Evolutionary conservation across 2,113 vertebrate species (phyloP).

Genomic region (Pomatostomus ruficeps): DNA sequence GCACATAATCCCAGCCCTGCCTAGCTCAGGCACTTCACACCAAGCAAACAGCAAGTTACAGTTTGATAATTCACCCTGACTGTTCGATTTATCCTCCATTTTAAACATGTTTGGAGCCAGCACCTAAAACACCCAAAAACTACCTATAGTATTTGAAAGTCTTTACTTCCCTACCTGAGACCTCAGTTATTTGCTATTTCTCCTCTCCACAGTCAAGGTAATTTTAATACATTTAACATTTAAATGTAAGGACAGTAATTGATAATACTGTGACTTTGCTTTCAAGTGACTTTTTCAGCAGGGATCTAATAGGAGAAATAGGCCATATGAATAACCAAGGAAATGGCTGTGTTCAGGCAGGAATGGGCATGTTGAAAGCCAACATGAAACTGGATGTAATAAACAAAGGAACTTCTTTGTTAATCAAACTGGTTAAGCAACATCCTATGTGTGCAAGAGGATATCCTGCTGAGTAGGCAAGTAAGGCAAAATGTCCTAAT

Average conservation of each 20-base stretch:
- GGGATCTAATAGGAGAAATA: background rate
- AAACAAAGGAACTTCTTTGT: no score
- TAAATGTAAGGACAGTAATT: background rate
- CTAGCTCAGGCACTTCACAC: background rate
- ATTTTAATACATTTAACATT: background rate
- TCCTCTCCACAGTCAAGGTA: background rate
- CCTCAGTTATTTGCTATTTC: background rate
- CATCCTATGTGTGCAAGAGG: no score
- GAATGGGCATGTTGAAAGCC: background rate
- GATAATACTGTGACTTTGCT: background rate
- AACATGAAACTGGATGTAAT: no score
- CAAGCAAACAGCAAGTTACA: background rate
- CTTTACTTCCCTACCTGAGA: background rate
- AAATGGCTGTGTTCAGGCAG: background rate
- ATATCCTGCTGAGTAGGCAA: no score
- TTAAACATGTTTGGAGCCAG: background rate
- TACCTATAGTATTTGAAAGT: background rate
- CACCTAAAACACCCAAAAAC: background rate
- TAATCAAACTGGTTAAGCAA: no score
- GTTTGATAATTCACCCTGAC: background rate
- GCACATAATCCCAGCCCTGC: background rate
- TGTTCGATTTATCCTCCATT: background rate
- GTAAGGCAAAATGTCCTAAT: no score
- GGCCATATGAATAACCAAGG: background rate
- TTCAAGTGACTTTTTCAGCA: background rate